phyloP scores from a whole-genome alignment of 2,888 invertebrate species.

The Bedellia somnulentella region DNA sequence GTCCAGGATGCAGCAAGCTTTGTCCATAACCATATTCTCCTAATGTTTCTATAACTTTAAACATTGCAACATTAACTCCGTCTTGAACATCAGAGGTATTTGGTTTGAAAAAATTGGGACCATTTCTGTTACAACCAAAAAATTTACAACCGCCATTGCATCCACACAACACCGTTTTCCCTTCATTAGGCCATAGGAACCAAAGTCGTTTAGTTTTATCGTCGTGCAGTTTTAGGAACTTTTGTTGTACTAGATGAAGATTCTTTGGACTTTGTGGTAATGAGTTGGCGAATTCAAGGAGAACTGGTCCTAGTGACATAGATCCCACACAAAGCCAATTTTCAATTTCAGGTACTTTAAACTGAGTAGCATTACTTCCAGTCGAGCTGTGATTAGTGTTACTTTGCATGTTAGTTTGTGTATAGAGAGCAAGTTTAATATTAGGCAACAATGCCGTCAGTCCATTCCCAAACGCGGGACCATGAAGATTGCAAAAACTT shows the following conservation, averaged over 20 bases:
- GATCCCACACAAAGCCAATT: constrained; percentile 93
- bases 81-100: constrained; percentile 77
- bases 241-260: constrained; percentile 77
- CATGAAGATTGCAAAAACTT: constrained; percentile 93
- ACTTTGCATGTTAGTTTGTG: constrained; percentile 66
- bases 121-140: constrained; percentile 91
- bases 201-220: constrained; percentile 82
- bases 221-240: constrained; percentile 82
- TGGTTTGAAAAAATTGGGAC: constrained; percentile 85
- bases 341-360: constrained; percentile 49
- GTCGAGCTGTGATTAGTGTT: constrained; percentile 55
- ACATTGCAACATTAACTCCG: constrained; percentile 80
- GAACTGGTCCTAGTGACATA: constrained; percentile 84
- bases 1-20: constrained; percentile 84
- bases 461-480: constrained; percentile 86
- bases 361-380: constrained; percentile 38
- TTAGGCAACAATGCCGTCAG: constrained; percentile 83
- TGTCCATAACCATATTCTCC: constrained; percentile 93
- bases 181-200: constrained; percentile 89
- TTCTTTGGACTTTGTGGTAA: constrained; percentile 76
- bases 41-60: constrained; percentile 70
- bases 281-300: constrained; percentile 87
- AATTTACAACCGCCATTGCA: constrained; percentile 95
- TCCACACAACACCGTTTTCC: constrained; percentile 79
- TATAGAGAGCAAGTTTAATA: constrained; percentile 64